phyloP scores from a whole-genome alignment of 2,113 vertebrate species.

The Oreochromis aureus region DNA sequence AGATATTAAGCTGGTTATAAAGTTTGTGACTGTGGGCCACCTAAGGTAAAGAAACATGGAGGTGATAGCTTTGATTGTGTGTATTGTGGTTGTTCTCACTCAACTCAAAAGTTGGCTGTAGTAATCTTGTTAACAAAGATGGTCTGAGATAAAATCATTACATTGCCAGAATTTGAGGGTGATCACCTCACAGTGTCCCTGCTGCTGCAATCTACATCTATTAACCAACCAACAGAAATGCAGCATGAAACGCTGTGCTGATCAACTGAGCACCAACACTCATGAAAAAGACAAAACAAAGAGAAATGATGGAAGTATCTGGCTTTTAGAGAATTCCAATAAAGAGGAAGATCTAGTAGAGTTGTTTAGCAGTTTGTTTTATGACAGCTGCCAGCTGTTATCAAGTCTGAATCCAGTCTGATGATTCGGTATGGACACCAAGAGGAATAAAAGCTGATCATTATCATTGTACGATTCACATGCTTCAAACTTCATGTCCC shows the following conservation, averaged over 20 bases:
- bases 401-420: background rate
- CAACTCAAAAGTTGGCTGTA: background rate
- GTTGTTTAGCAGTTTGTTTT: background rate
- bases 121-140: background rate
- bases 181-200: background rate
- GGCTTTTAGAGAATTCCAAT: background rate
- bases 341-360: background rate
- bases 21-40: background rate
- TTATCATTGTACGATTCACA: background rate
- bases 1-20: background rate
- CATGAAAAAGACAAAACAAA: background rate
- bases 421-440: background rate
- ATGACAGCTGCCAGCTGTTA: background rate
- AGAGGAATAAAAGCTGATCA: background rate
- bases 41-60: background rate
- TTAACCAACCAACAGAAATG: background rate
- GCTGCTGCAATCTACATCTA: background rate
- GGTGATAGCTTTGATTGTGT: background rate
- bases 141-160: background rate
- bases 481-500: background rate
- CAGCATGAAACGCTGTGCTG: background rate
- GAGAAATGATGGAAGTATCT: background rate
- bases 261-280: background rate
- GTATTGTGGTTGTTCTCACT: background rate
- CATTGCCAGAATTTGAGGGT: background rate